Evolutionary conservation across 1,140 invertebrate species (phyloP).

Genomic region (Pseudachorutes palmiensis): DNA sequence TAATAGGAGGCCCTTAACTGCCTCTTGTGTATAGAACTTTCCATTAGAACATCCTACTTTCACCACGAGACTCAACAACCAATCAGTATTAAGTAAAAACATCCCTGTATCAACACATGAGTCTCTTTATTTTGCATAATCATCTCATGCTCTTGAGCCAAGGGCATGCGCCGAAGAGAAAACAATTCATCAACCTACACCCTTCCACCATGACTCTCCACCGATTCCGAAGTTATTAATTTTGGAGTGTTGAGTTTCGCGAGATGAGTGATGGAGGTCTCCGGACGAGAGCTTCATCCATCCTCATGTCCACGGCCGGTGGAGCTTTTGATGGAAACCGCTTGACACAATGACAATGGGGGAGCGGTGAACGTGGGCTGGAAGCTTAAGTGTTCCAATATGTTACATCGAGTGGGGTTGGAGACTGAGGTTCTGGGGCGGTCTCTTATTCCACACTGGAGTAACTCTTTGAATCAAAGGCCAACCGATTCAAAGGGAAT

Average conservation of each 20-base stretch:
- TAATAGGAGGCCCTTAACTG: no score
- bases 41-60: background rate
- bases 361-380: background rate
- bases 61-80: background rate
- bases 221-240: no score
- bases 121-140: no score
- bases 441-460: background rate
- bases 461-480: slow-evolving; percentile 7
- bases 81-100: slow-evolving; percentile 11
- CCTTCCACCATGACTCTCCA: no score
- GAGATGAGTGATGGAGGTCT: no score
- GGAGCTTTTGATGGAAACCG: background rate
- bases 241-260: no score
- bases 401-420: background rate
- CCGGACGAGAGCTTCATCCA: no score
- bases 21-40: background rate
- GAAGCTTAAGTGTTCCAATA: background rate
- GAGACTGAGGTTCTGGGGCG: background rate
- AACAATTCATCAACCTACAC: no score
- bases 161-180: no score
- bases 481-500: slow-evolving; percentile 3
- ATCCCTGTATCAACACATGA: background rate
- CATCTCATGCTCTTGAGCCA: no score
- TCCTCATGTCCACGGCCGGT: no score
- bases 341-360: background rate